Conservation (phyloP, 1,140 invertebrate species). For the Oedothorax gibbosus region DNA sequence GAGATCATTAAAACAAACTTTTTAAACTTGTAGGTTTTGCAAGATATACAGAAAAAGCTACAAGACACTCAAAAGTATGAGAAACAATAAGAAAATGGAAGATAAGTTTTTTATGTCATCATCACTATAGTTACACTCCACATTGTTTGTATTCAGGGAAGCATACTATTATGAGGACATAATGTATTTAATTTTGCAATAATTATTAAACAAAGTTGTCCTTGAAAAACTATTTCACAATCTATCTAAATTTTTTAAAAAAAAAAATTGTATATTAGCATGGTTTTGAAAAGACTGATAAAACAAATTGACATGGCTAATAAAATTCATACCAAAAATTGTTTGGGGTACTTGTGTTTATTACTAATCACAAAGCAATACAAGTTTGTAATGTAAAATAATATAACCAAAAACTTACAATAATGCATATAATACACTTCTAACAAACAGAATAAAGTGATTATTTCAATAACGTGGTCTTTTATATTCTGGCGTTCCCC, state of each 20-base stretch:
- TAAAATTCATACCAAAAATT: no score
- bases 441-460: neutral
- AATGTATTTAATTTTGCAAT: no score
- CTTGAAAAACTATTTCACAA: no score
- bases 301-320: no score
- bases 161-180: no score
- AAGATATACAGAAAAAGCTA: slow-evolving; percentile 36
- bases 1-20: neutral
- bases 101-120: neutral
- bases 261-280: no score
- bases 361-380: neutral
- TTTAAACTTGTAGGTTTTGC: slow-evolving; percentile 7
- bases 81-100: neutral
- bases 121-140: neutral
- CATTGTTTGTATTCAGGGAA: neutral
- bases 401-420: neutral
- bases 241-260: no score
- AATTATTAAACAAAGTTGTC: no score
- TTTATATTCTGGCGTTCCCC: slow-evolving; percentile 55
- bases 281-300: no score
- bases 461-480: slow-evolving; percentile 38
- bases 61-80: neutral
- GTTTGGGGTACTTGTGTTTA: neutral
- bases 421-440: no score
- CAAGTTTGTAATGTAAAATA: neutral